A percentile compares a stretch with the other conserved stretches of the same genome.
phyloP scores from a whole-genome alignment of 2,888 invertebrate species.

The Agriotes lineatus region DNA sequence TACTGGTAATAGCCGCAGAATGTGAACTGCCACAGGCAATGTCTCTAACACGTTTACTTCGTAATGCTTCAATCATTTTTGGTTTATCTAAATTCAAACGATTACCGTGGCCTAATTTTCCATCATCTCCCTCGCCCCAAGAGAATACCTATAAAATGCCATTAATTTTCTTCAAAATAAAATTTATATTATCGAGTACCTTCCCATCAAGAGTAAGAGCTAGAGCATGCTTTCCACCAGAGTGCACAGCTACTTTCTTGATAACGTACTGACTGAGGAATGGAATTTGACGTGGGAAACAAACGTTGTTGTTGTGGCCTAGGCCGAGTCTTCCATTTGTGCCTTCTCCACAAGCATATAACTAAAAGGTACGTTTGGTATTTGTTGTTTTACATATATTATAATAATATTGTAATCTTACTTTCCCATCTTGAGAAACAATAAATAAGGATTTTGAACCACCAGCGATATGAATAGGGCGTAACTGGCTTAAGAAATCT shows the following conservation, averaged over 20 bases:
- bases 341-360: constrained; percentile 95
- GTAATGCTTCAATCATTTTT: constrained; percentile 84
- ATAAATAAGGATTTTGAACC: constrained; percentile 95
- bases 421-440: constrained; percentile 90
- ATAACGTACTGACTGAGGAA: constrained; percentile 92
- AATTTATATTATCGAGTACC: constrained; percentile 68
- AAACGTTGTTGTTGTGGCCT: constrained; percentile 89
- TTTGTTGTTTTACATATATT: too few species aligned
- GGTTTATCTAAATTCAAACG: constrained; percentile 88
- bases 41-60: constrained; percentile 88
- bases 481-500: constrained; percentile 84
- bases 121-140: constrained; percentile 97
- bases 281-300: constrained; percentile 87
- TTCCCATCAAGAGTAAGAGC: constrained; percentile 95
- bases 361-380: too few species aligned
- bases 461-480: constrained; percentile 91
- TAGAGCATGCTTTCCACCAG: constrained; percentile 94
- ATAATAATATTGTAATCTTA: constrained; percentile 58
- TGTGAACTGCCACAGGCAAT: constrained; percentile 96
- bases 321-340: constrained; percentile 93
- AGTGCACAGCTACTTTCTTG: constrained; percentile 95
- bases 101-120: constrained; percentile 94
- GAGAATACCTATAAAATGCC: constrained; percentile 77
- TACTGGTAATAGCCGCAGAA: constrained; percentile 93
- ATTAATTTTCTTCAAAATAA: neutral